phyloP scores from a whole-genome alignment of 2,888 invertebrate species.

The Cerastoderma edule region DNA sequence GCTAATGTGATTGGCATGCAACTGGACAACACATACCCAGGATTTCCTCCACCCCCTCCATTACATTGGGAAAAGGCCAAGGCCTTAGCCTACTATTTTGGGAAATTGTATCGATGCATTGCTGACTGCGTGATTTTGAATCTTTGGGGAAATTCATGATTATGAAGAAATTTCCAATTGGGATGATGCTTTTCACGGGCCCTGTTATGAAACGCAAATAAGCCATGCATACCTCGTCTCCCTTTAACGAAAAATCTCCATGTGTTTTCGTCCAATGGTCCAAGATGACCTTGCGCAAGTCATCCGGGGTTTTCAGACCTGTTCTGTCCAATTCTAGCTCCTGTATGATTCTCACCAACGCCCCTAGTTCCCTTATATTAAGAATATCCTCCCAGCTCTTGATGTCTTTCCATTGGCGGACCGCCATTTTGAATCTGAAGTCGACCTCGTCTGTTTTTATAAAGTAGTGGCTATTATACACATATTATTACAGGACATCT shows the following conservation, averaged over 20 bases:
- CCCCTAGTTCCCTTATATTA: constrained; percentile 37
- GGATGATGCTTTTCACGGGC: too few relatives aligned
- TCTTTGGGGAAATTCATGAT: neutral
- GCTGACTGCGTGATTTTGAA: neutral
- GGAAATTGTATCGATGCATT: neutral
- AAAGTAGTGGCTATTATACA: too few relatives aligned
- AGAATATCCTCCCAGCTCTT: constrained; percentile 17
- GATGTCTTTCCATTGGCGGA: constrained; percentile 12
- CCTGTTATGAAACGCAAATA: neutral
- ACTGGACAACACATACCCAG: too few relatives aligned
- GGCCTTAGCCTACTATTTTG: neutral
- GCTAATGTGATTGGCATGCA: too few relatives aligned
- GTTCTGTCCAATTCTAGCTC: constrained; percentile 29
- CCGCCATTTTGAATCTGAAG: too few relatives aligned
- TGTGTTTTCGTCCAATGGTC: constrained; percentile 46
- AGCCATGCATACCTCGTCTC: constrained; percentile 1
- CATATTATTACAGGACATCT: too few relatives aligned
- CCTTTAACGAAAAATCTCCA: neutral
- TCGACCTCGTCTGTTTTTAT: too few relatives aligned
- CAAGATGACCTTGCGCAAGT: constrained; percentile 69
- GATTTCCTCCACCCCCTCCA: too few relatives aligned
- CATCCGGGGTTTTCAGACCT: constrained; percentile 69
- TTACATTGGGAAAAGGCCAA: too few relatives aligned
- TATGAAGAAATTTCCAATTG: neutral
- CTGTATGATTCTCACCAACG: constrained; percentile 64